Evolutionary conservation across 2,888 invertebrate genomes (phyloP).

Genomic region (Apocheima hispidaria): DNA sequence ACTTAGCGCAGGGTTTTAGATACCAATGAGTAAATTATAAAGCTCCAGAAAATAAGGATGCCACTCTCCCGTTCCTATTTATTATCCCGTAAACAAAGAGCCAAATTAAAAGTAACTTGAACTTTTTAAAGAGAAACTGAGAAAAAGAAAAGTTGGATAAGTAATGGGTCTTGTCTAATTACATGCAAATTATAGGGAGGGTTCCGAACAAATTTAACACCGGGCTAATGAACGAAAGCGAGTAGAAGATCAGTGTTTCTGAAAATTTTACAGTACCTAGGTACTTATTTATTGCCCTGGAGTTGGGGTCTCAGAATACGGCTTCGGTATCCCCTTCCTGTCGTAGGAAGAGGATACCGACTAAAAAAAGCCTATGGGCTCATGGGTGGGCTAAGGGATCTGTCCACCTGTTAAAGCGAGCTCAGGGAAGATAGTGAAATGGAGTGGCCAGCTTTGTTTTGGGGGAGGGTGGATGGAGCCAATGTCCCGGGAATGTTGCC

Average conservation of each 20-base stretch:
- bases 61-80: background rate
- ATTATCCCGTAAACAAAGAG: slow-evolving; percentile 17
- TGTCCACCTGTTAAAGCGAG: too few relatives aligned
- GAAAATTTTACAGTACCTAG: slow-evolving; percentile 4
- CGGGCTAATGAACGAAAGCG: slow-evolving; percentile 38
- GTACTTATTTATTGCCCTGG: too few relatives aligned
- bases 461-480: too few relatives aligned
- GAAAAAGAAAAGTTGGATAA: slow-evolving; percentile 39
- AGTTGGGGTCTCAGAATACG: too few relatives aligned
- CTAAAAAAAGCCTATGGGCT: too few relatives aligned
- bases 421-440: too few relatives aligned
- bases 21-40: background rate
- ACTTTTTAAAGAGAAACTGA: slow-evolving; percentile 20
- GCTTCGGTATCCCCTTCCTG: too few relatives aligned
- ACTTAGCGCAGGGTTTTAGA: too few relatives aligned
- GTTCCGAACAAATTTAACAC: slow-evolving; percentile 40
- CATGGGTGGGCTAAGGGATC: too few relatives aligned
- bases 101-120: slow-evolving; percentile 20
- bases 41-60: background rate
- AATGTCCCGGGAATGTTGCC: too few relatives aligned
- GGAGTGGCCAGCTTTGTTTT: too few relatives aligned
- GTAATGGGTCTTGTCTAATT: slow-evolving; percentile 43
- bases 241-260: slow-evolving; percentile 20
- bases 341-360: too few relatives aligned
- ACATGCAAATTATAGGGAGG: slow-evolving; percentile 45